These are phyloP conservation scores for Drosophila parabipectinata DNA, from an alignment of 1,140 invertebrate species.

Conservation along the genomic window DNA sequence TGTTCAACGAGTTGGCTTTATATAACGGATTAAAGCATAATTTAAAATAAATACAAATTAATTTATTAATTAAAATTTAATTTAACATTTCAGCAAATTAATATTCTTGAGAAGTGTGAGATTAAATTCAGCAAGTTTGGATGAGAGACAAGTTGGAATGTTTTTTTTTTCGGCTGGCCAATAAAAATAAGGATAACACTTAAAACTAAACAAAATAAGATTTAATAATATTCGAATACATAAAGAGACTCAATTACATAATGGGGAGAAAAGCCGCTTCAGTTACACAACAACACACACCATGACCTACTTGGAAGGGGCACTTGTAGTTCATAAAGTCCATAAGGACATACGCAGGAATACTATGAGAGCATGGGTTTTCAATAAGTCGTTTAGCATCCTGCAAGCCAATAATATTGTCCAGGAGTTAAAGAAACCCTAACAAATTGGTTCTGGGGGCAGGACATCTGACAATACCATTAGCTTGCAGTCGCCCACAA, in stretches of 20 bases:
- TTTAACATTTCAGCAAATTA: neutral
- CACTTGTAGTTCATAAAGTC: constrained; percentile 35
- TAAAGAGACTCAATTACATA: neutral
- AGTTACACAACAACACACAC: constrained; percentile 48
- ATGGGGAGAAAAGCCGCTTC: neutral
- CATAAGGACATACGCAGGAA: constrained; percentile 9
- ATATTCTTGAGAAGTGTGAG: constrained; percentile 8
- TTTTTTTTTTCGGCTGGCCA: constrained; percentile 21
- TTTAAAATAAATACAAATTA: no score
- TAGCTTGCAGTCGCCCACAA: constrained; percentile 12
- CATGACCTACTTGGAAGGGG: constrained; percentile 32
- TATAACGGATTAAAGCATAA: neutral
- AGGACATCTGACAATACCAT: neutral
- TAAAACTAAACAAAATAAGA: constrained; percentile 36
- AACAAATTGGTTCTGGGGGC: constrained; percentile 38
- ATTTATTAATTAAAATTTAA: no score
- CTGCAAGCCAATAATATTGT: constrained; percentile 9
- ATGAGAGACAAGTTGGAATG: constrained; percentile 56
- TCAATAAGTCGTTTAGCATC: neutral
- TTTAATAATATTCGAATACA: constrained; percentile 34
- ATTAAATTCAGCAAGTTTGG: constrained; percentile 42
- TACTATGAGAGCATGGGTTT: constrained; percentile 10
- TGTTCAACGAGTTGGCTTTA: constrained; percentile 8
- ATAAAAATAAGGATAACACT: constrained; percentile 54
- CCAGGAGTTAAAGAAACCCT: constrained; percentile 18